Base-by-base conservation (phyloP, 2,113 vertebrate genomes). In the Ophthalmolycus amberensis region DNA sequence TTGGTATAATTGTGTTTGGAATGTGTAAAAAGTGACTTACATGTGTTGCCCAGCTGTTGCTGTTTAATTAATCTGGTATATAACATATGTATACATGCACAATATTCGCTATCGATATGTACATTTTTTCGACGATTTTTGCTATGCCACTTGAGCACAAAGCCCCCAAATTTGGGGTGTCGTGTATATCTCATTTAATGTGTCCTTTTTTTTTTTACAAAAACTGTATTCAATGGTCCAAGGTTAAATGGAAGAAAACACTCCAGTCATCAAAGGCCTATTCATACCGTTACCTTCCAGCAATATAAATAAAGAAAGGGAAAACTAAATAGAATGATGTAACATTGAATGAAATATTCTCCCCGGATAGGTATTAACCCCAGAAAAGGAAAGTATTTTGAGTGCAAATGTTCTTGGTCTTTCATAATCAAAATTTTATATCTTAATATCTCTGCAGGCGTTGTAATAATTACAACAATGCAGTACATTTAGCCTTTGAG, bases 171-270 rank as follows among this genome's bases (percentile, higher is more conserved):
- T 25, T 25, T 25, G 25, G 25, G 25, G 25, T 25, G 25, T 25
- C 25, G 25, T 25, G 25, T 25, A 25, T 25, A 25, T 65, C 25
- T 54, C 11, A 38, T 50, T 72, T 25, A n/a, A 52, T 66, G 6
- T 14, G 64, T 62, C 27, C 9, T 29, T 29, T 46, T 64, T n/a
- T n/a, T n/a, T 64, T 64, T 64, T 15, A 25, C 22, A 18, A 2
- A 59, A 52, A 59, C 4, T 38, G 1, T 15, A 56, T 68, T 37
- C 15, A n/a, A 75, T 50, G 48, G 63, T 77, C 25, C 1, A n/a
- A n/a, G 77, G 27, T 74, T 66, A 81, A 74, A 46, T 20, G 18
- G 3, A 52, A 58, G 29, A 73, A 72, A 79, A 75, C 22, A 48
- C 37, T 14, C 3, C 8, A n/a, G 25, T 48, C 70, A 70, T 72